These are phyloP conservation scores for Caenorhabditis virilis DNA, from an alignment of 2,888 invertebrate species.

Conservation along the genomic window DNA sequence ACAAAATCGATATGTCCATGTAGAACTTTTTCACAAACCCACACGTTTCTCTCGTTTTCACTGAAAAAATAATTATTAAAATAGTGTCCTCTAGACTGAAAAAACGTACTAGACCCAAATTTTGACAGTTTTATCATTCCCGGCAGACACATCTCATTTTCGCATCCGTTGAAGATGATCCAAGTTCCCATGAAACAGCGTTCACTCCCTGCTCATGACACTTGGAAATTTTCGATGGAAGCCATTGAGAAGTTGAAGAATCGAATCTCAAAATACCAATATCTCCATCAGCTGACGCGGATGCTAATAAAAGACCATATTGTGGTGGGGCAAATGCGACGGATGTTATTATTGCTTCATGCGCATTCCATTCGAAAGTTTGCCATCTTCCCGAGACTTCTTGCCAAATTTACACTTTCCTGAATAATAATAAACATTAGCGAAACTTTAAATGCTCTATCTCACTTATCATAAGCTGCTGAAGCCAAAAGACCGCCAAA, in stretches of 20 bases:
- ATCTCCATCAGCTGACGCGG: constrained; percentile 47
- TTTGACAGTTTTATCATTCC: constrained; percentile 97
- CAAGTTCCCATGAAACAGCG: constrained; percentile 67
- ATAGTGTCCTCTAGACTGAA: too few species aligned
- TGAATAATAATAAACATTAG: too few species aligned
- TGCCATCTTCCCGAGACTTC: constrained; percentile 84
- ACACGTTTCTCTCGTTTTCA: constrained; percentile 79
- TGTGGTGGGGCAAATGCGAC: constrained; percentile 96
- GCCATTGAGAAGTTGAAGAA: constrained; percentile 75
- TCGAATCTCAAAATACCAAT: constrained; percentile 45
- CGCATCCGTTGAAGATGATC: constrained; percentile 8
- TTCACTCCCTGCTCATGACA: constrained; percentile 83
- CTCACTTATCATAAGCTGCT: constrained; percentile 87
- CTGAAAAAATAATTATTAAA: too few species aligned
- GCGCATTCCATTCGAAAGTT: constrained; percentile 84
- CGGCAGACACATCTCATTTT: constrained; percentile 82
- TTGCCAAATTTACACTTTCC: constrained; percentile 97
- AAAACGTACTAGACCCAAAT: constrained; percentile 74
- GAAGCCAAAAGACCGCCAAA: constrained; percentile 93
- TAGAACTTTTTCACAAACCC: constrained; percentile 89
- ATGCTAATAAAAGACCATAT: constrained; percentile 77
- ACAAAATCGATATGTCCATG: constrained; percentile 99
- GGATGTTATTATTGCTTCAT: constrained; percentile 82
- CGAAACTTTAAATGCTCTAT: too few species aligned
- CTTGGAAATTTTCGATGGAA: constrained; percentile 88